Percentiles rank a stretch among this genome's conserved stretches.
Evolutionary conservation across 2,113 vertebrate genomes (phyloP).

Genomic region (Hydrolagus affinis): DNA sequence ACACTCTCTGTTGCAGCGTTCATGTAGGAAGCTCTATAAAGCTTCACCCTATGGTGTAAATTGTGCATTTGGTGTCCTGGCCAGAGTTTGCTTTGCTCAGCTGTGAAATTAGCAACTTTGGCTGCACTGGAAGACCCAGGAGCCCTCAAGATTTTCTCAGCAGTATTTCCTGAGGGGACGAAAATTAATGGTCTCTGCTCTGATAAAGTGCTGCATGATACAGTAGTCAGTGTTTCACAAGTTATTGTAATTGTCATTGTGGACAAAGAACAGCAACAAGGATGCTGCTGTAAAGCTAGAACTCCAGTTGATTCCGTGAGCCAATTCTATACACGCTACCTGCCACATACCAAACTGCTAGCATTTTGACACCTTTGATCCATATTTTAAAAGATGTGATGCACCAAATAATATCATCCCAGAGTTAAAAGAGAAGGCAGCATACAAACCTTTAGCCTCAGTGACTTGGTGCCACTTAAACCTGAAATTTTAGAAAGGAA

Average conservation of each 20-base stretch:
- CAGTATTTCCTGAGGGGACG: conserved; percentile 47
- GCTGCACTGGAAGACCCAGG: conserved; percentile 51
- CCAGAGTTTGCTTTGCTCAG: conserved; percentile 51
- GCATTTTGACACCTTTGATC: conserved; percentile 60
- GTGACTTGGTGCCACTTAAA: conserved; percentile 40
- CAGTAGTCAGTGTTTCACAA: conserved; percentile 44
- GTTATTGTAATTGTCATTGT: conserved; percentile 40
- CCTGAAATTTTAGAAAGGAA: conserved; percentile 44
- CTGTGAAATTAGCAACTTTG: conserved; percentile 59
- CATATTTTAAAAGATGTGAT: conserved; percentile 57
- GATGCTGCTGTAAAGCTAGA: conserved; percentile 57
- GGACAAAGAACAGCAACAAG: conserved; percentile 47
- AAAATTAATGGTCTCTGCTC: conserved; percentile 48
- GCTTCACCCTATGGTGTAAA: conserved; percentile 57
- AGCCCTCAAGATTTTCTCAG: conserved; percentile 65
- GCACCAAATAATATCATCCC: conserved; percentile 53
- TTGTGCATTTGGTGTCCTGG: conserved; percentile 57
- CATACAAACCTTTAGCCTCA: conserved; percentile 42
- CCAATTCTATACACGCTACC: conserved; percentile 48
- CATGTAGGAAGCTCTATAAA: conserved; percentile 59
- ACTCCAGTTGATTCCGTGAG: conserved; percentile 55
- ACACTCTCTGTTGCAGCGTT: conserved; percentile 54
- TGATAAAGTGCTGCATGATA: conserved; percentile 40
- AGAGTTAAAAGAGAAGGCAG: conserved; percentile 54
- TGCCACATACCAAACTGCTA: conserved; percentile 53